Evolutionary conservation across 2,113 vertebrate genomes (phyloP), one percentile per base, ranked within the genome.

Genomic region (Festucalex cinctus): DNA sequence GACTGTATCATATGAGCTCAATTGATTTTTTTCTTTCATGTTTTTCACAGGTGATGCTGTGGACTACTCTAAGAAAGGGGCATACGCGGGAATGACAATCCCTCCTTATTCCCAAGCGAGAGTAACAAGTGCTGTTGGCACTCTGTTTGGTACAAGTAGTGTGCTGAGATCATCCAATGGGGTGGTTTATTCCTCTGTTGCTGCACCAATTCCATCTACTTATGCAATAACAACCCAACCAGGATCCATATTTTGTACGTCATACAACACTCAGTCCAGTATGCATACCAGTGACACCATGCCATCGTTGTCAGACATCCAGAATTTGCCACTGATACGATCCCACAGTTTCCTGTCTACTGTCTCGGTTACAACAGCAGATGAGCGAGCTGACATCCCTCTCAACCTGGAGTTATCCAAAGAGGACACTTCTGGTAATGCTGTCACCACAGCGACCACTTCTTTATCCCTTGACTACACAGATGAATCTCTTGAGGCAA

Each of bases 151-250:
- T n/a, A 71, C 91, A 75, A 90, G 76, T 71, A 98, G 91, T 88
- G 95, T 97, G 75, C 88, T 98, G 79, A 94, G 95, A 82, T 96
- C 97, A 65, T 96, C 96, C 73, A 96, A 98, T 88, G 97, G 96
- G 68, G 93, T 98, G 76, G 97, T 98, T 43, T 99, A 98, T 92
- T 98, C 97, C 69, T 98, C 97, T 58, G 96, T 98, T 74, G 93
- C 94, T 13, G 95, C 95, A 79, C 97, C 97, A 65, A 72, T 95
- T 58, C 97, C 96, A 73, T 95, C 96, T 62, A 95, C 96, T 0
- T 98, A 96, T 93, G 94, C 96, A 56, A 98, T 99, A 84, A 99
- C 97, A 71, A 99, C 95, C 63, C 97, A 99, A 46, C 97, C 97
- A 0, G 95, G 96, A 71, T 99, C 97, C 69, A 98, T 99, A 86